Conservation (phyloP, 2,797 vertebrate genomes). For the Anas capensis region DNA sequence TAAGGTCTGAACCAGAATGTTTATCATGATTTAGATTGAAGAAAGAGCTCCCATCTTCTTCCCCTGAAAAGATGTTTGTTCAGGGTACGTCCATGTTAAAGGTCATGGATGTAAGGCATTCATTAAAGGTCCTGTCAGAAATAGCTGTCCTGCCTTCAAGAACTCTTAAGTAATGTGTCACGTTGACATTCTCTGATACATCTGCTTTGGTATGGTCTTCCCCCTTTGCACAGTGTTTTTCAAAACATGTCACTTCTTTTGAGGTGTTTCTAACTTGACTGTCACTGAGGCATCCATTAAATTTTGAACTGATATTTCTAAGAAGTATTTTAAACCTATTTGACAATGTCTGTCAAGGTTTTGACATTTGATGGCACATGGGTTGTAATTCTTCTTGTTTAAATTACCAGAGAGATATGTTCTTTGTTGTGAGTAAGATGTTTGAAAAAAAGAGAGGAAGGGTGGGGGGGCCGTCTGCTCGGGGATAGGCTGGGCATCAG, state of each 20-base stretch:
- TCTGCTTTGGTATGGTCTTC: background rate
- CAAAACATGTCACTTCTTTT: background rate
- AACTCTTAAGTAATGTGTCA: background rate
- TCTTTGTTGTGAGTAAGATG: background rate
- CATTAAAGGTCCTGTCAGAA: background rate
- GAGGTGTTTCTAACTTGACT: background rate
- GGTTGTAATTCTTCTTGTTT: background rate
- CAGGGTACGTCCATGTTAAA: background rate
- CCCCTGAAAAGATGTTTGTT: background rate
- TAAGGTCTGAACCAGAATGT: background rate
- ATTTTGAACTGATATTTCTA: background rate
- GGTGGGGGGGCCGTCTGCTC: no score
- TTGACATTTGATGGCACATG: background rate
- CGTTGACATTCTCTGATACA: background rate
- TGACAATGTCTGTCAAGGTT: background rate
- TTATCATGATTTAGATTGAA: background rate
- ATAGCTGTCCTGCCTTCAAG: background rate
- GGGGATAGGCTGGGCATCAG: no score
- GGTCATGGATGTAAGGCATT: background rate
- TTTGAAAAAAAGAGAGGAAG: background rate
- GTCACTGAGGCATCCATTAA: background rate
- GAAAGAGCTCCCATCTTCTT: background rate
- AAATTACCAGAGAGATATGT: rapidly evolving
- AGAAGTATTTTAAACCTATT: background rate
- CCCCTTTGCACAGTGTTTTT: background rate